phyloP scores from a whole-genome alignment of 2,113 vertebrate species.

The Oncorhynchus keta region DNA sequence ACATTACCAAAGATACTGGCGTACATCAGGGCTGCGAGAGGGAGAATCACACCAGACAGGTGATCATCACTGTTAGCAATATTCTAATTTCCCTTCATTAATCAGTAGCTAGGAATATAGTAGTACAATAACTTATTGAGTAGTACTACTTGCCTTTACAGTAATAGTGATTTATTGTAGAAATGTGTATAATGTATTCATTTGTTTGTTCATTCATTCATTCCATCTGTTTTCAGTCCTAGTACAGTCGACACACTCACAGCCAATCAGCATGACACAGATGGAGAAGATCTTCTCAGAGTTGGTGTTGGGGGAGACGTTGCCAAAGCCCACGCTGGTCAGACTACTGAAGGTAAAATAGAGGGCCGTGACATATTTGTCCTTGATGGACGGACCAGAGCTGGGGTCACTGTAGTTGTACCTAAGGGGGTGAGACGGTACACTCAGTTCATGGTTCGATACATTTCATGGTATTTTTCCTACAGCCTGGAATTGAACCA shows the following conservation, averaged over 20 bases:
- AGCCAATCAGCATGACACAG: slow-evolving; percentile 98
- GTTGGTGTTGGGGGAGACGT: slow-evolving; percentile 98
- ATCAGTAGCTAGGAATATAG: too few relatives aligned
- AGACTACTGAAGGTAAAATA: slow-evolving; percentile 99
- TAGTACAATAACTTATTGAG: too few relatives aligned
- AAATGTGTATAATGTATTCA: too few relatives aligned
- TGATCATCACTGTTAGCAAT: too few relatives aligned
- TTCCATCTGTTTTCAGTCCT: too few relatives aligned
- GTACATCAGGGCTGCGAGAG: slow-evolving; percentile 89
- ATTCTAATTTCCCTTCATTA: too few relatives aligned
- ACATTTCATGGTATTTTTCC: too few relatives aligned
- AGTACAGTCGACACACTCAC: slow-evolving; percentile 76
- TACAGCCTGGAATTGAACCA: too few relatives aligned
- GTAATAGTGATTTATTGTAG: too few relatives aligned
- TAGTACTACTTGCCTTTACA: too few relatives aligned
- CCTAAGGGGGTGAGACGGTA: neutral
- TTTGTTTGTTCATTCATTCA: too few relatives aligned
- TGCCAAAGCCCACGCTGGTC: slow-evolving; percentile 98
- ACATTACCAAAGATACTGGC: slow-evolving; percentile 99
- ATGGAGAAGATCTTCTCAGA: slow-evolving; percentile 99
- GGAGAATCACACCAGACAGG: neutral
- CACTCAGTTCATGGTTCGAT: too few relatives aligned
- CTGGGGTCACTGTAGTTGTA: slow-evolving; percentile 94
- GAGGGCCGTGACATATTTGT: slow-evolving; percentile 98
- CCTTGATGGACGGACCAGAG: slow-evolving; percentile 97